Evolutionary conservation across 2,888 invertebrate genomes (phyloP), one percentile per base, ranked within the genome.

Genomic region (Ichneumon xanthorius): DNA sequence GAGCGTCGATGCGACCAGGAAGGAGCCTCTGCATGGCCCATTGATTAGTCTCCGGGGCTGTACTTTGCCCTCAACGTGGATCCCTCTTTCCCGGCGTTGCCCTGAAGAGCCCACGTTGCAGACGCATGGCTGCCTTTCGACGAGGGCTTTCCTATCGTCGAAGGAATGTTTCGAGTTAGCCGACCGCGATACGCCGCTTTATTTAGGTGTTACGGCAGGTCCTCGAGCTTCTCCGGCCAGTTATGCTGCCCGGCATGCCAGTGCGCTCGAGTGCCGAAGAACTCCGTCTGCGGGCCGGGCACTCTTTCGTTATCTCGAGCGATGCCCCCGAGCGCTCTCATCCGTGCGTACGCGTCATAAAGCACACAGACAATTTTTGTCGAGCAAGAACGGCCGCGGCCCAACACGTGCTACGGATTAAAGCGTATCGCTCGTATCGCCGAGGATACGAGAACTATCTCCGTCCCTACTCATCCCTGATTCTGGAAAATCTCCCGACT

Each of bases 401-500:
- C n/a, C 6, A 40, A 67, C 80, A 80, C 84, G 84, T 80, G 76
- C 76, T 76, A 67, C 26, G 71, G 48, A 84, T 84, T 84, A 84
- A 80, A 48, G 11, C 48, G 3, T 78, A 70, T 79, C 79, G 76
- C 45, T 63, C 71, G 55, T 40, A 48, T 75, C 75, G 70, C 45
- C 37, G 3, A 63, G 58, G 63, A 77, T 76, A 40, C 37, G 22
- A 63, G 33, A 53, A 48, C 63, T 45, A 73, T 73, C 61, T 40
- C 58, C 11, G 48, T 73, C 45, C 26, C 58, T 45, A 45, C 73
- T 73, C 73, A 73, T 73, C 45, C 73, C 73, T 19, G 83, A 84
- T 80, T 80, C 84, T 84, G 76, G 84, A 84, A 84, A 84, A 84
- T 84, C 67, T 77, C 71, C 72, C 65, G 76, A 63, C 65, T 72